Conservation (phyloP, 2,888 invertebrate genomes). For the Villa cingulata region DNA sequence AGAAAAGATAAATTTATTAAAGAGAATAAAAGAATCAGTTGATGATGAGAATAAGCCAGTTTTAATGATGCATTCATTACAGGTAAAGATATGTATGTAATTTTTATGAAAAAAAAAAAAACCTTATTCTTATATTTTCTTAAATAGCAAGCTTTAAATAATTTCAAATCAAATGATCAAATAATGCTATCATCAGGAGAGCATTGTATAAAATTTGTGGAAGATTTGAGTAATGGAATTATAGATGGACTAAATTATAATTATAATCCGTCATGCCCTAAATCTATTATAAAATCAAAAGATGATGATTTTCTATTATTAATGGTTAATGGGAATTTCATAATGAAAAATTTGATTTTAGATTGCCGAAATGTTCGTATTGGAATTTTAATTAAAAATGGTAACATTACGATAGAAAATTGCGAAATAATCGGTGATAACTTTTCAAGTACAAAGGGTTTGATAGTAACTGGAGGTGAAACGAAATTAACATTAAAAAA, state of each 20-base stretch:
- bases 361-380: conserved; percentile 40
- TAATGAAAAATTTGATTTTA: conserved; percentile 41
- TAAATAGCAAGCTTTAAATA: conserved; percentile 28
- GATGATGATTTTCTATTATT: conserved; percentile 41
- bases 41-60: conserved; percentile 21
- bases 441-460: conserved; percentile 40
- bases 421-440: conserved; percentile 40
- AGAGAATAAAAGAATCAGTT: conserved; percentile 32
- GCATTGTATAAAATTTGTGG: conserved; percentile 39
- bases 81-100: conserved; percentile 20
- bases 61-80: conserved; percentile 17
- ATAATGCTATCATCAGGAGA: conserved; percentile 39
- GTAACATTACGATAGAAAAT: conserved; percentile 37
- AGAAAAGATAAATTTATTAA: conserved; percentile 37
- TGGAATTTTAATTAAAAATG: conserved; percentile 39
- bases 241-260: conserved; percentile 23
- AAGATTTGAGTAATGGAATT: conserved; percentile 39
- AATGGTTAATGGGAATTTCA: conserved; percentile 39
- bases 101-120: too few relatives aligned
- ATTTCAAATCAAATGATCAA: conserved; percentile 35
- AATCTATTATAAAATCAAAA: conserved; percentile 33
- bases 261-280: neutral
- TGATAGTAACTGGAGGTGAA: conserved; percentile 38
- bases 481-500: conserved; percentile 34
- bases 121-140: conserved; percentile 5